Base-by-base conservation (phyloP, 2,797 vertebrate genomes). In the Scleropages formosus region DNA sequence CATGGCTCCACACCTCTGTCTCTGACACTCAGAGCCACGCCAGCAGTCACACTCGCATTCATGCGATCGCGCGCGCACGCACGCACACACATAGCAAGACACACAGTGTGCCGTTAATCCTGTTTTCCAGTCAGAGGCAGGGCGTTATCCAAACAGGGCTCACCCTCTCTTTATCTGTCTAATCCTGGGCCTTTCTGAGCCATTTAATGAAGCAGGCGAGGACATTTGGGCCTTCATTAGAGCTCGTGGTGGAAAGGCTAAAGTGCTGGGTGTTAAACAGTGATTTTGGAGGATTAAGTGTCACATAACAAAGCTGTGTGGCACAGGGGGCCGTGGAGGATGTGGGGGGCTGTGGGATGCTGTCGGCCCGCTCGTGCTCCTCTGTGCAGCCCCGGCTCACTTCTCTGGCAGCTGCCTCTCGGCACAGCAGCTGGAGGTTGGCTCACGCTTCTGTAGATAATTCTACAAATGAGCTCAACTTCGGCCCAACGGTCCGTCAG, bases 261-360 rank as follows among this genome's bases (percentile, higher is more conserved):
- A 84, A 85, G 83, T 82, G 85, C 79, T 84, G 85, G 85, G 86
- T 87, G 88, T 89, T 92, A 88, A 91, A 91, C 88, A 90, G 87
- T 86, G 86, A 87, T 91, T 91, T 91, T 91, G 88, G 85, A 80
- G 88, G 91, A 92, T 93, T 93, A 92, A 87, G 84, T 81, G 75
- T 84, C 83, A 82, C 84, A 88, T 78, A 84, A 92, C 89, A 92
- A 92, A 90, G 89, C 83, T 80, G 44, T 83, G 83, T 66, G 53
- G 84, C 85, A 85, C 84, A 81, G 80, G 81, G 80, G 84, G 75
- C 46, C 65, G 47, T 64, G 81, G 80, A 73, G 84, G 72, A 79
- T 0, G 58, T 22, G 8, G 4, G 13, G 60, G 12, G 47, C 31
- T 16, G 8, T 16, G 44, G 49, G 73, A n/a, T 13, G 18, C 18